Conservation (phyloP, 2,113 vertebrate species). For the Corythornis vintsioides region DNA sequence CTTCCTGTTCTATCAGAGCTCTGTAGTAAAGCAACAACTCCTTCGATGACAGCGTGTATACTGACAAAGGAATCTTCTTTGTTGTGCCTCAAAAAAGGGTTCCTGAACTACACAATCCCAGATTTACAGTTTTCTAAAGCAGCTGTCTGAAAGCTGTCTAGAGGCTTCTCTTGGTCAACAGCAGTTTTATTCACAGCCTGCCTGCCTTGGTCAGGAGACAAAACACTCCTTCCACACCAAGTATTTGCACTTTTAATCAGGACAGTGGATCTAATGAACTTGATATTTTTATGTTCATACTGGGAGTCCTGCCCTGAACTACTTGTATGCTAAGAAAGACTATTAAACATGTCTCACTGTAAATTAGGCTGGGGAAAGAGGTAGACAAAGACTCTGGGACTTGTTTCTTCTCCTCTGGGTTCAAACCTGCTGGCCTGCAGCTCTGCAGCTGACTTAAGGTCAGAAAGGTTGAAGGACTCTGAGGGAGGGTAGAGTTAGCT, state of each 20-base stretch:
- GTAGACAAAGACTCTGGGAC: not conserved
- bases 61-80: not conserved
- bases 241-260: not conserved
- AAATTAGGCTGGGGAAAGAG: not conserved
- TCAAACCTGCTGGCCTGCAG: not conserved
- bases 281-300: not conserved
- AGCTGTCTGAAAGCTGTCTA: not conserved
- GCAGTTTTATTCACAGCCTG: slow-evolving; percentile 5
- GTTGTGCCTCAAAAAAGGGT: not conserved
- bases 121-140: not conserved
- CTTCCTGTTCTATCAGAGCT: not conserved
- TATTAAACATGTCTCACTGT: not conserved
- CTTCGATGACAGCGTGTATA: not conserved
- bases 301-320: not conserved
- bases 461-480: not conserved
- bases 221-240: not conserved
- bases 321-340: not conserved
- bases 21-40: not conserved
- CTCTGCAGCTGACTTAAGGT: not conserved
- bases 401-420: not conserved
- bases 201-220: not conserved
- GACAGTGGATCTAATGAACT: not conserved
- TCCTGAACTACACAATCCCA: not conserved
- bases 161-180: not conserved
- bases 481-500: not conserved